A percentile compares a stretch with the other conserved stretches of the same genome.
Conservation (phyloP, 2,113 vertebrate genomes). For the Atherinomorus stipes region DNA sequence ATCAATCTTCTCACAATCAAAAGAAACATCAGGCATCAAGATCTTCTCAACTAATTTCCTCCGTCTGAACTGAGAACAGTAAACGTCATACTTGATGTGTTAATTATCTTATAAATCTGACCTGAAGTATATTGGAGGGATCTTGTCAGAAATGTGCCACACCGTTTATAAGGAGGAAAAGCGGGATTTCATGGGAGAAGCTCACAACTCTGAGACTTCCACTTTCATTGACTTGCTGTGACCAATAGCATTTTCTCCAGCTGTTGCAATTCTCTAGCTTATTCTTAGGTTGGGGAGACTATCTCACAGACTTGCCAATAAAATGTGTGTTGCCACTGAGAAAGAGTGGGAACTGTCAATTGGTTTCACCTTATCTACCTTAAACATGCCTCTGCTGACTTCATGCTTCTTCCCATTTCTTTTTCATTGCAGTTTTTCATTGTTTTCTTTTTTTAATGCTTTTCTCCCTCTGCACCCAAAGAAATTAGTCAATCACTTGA, state of each 20-base stretch:
- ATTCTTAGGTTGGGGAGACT: slow-evolving; percentile 70
- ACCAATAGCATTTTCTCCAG: slow-evolving; percentile 79
- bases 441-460: slow-evolving; percentile 43
- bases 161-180: slow-evolving; percentile 62
- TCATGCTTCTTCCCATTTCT: slow-evolving; percentile 58
- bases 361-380: slow-evolving; percentile 81
- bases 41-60: slow-evolving; percentile 27
- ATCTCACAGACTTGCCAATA: slow-evolving; percentile 76
- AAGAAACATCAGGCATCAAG: background rate
- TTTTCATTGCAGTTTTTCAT: slow-evolving; percentile 56
- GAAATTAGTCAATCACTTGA: slow-evolving; percentile 48
- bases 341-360: slow-evolving; percentile 74
- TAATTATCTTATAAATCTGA: slow-evolving; percentile 63
- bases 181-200: slow-evolving; percentile 68
- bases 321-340: slow-evolving; percentile 75
- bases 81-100: slow-evolving; percentile 43
- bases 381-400: slow-evolving; percentile 79
- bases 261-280: slow-evolving; percentile 75
- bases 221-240: slow-evolving; percentile 76
- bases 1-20: background rate
- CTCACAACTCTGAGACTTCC: slow-evolving; percentile 61
- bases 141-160: slow-evolving; percentile 65
- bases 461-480: slow-evolving; percentile 26
- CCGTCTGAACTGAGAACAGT: slow-evolving; percentile 15
- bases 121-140: slow-evolving; percentile 40